These are phyloP conservation scores for Malurus melanocephalus DNA, from an alignment of 2,113 vertebrate genomes.

Conservation along the genomic window DNA sequence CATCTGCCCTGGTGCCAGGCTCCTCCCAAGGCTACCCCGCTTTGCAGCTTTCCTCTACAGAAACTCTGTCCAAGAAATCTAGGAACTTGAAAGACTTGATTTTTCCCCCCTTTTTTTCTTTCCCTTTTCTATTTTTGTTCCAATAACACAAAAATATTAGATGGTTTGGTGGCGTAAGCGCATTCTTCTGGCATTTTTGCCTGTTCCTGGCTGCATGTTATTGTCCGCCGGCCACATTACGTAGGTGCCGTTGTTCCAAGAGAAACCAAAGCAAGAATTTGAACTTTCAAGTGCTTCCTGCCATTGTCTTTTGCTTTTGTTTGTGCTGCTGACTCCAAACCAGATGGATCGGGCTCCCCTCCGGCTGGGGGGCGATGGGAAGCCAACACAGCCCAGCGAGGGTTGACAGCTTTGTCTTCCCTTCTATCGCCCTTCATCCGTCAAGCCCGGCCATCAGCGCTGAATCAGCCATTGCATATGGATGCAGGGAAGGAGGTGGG, in stretches of 20 bases:
- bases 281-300: constrained; percentile 71
- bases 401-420: constrained; percentile 57
- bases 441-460: background rate
- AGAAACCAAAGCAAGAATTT: constrained; percentile 63
- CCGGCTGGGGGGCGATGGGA: background rate
- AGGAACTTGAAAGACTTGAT: background rate
- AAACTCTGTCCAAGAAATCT: background rate
- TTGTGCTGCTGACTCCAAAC: constrained; percentile 60
- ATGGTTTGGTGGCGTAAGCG: background rate
- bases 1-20: background rate
- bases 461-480: background rate
- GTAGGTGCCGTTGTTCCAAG: constrained; percentile 33
- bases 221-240: background rate
- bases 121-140: constrained; percentile 26
- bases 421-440: constrained; percentile 38
- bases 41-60: background rate
- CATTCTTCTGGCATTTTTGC: constrained; percentile 32
- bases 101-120: background rate
- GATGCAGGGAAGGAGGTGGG: constrained; percentile 23
- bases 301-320: constrained; percentile 68
- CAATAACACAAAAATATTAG: constrained; percentile 7
- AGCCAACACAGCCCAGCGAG: background rate
- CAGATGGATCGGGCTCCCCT: constrained; percentile 62
- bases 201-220: background rate
- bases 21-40: accelerated